phyloP scores from a whole-genome alignment of 2,797 vertebrate genomes.

The Glyptemys insculpta region DNA sequence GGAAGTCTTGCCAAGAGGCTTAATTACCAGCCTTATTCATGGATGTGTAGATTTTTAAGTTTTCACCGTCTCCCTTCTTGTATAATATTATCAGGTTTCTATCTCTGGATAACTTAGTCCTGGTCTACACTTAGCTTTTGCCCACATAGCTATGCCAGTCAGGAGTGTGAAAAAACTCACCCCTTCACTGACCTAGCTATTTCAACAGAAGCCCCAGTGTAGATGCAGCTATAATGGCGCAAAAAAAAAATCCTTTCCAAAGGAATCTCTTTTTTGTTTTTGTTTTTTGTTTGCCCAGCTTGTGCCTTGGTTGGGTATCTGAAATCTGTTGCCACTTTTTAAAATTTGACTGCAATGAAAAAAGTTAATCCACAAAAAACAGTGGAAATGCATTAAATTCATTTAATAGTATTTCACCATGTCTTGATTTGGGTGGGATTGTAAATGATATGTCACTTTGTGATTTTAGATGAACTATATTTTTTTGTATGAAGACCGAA shows the following conservation, averaged over 20 bases:
- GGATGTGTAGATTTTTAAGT: background rate
- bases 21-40: slow-evolving; percentile 5
- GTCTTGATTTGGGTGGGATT: background rate
- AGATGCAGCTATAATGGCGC: background rate
- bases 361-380: background rate
- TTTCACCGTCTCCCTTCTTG: slow-evolving; percentile 18
- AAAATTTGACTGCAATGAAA: background rate
- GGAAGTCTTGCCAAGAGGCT: slow-evolving; percentile 62
- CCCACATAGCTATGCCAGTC: background rate
- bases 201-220: background rate
- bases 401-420: background rate
- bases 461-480: background rate
- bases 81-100: slow-evolving; percentile 45
- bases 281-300: background rate
- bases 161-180: background rate
- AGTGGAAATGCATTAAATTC: background rate
- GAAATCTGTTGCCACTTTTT: background rate
- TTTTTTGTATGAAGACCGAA: background rate
- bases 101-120: slow-evolving; percentile 23
- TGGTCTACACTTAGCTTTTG: slow-evolving; percentile 22
- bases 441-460: background rate
- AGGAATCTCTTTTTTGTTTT: background rate
- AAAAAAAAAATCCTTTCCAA: background rate
- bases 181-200: background rate
- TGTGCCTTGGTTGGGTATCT: background rate